These are phyloP conservation scores for Meleagris gallopavo DNA, from an alignment of 2,113 vertebrate genomes.

Conservation along the genomic window DNA sequence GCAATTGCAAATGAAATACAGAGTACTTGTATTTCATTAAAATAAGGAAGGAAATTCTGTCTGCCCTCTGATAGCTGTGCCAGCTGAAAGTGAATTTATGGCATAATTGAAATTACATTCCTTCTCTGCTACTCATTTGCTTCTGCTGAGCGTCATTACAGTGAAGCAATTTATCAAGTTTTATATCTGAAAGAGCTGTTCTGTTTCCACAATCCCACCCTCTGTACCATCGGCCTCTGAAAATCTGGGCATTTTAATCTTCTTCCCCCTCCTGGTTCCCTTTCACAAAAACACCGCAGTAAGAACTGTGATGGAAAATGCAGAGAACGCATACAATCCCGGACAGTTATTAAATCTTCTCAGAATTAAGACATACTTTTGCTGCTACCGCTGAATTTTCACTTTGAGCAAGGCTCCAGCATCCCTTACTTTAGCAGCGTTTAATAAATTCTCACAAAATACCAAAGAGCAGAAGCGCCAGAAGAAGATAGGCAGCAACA, in stretches of 20 bases:
- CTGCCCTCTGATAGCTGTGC: neutral
- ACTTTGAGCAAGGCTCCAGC: neutral
- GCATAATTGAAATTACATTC: constrained; percentile 40
- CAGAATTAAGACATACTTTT: neutral
- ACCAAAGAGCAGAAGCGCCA: neutral
- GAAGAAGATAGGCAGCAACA: neutral
- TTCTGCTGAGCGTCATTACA: constrained; percentile 22
- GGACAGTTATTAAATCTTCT: neutral
- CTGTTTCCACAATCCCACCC: neutral
- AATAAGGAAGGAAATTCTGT: constrained; percentile 21
- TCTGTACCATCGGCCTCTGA: neutral
- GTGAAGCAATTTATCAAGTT: neutral
- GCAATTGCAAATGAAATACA: neutral
- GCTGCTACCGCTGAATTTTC: neutral
- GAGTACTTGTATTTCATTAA: constrained; percentile 11
- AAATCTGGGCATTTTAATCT: neutral
- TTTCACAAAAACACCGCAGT: neutral
- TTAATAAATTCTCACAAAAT: neutral
- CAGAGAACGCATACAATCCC: neutral
- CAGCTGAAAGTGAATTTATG: constrained; percentile 19
- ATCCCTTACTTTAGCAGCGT: neutral
- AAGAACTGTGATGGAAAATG: neutral
- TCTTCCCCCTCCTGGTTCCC: neutral
- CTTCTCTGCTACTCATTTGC: constrained; percentile 28
- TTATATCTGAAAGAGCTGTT: neutral